Conservation (phyloP, 2,888 invertebrate genomes). For the Nemurella pictetii region DNA sequence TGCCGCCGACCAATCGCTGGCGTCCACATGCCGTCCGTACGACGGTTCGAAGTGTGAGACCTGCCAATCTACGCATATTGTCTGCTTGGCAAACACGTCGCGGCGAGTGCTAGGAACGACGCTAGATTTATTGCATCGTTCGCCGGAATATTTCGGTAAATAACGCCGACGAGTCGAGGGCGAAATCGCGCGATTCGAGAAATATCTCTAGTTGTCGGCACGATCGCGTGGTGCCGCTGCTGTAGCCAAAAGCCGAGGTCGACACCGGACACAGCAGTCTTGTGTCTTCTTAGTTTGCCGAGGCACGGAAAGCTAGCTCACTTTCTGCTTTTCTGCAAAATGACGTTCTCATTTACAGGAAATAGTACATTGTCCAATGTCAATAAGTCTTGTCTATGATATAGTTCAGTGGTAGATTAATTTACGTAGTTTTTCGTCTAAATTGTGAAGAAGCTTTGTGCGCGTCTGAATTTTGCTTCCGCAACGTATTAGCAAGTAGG, state of each 20-base stretch:
- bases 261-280: background rate
- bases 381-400: constrained; percentile 33
- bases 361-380: constrained; percentile 16
- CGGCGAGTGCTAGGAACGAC: background rate
- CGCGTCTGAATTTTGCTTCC: background rate
- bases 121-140: background rate
- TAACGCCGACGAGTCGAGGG: no score
- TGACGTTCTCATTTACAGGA: constrained; percentile 26
- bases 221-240: constrained; percentile 2
- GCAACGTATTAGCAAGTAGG: background rate
- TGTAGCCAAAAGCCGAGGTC: background rate
- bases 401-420: constrained; percentile 22
- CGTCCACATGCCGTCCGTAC: constrained; percentile 55
- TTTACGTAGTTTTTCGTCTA: constrained; percentile 6
- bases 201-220: background rate
- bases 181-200: no score
- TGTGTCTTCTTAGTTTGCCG: background rate
- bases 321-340: constrained; percentile 30
- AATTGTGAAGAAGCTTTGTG: background rate
- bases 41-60: background rate
- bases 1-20: constrained; percentile 52
- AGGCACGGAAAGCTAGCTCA: background rate
- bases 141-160: background rate
- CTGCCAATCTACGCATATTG: no score
- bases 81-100: background rate